Conservation (phyloP, 1,140 invertebrate genomes). For the Lordiphosa clarofinis region DNA sequence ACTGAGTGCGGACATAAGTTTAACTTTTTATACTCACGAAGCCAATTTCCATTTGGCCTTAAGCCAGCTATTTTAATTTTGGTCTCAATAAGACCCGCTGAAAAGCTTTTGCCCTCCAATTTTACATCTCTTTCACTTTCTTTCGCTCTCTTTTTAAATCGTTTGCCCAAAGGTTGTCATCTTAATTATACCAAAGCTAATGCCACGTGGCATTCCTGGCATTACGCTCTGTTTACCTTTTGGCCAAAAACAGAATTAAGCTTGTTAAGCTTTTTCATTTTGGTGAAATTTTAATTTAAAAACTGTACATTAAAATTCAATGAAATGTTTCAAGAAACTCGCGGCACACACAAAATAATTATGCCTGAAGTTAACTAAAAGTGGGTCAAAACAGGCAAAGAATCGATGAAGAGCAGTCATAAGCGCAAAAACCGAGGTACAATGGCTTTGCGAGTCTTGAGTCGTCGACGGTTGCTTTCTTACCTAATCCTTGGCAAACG, state of each 20-base stretch:
- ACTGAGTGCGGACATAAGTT: no score
- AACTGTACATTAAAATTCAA: background rate
- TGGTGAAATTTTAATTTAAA: background rate
- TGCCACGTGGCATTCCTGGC: background rate
- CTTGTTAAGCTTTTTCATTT: constrained; percentile 4
- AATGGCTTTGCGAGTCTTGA: constrained; percentile 5
- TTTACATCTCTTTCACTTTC: background rate
- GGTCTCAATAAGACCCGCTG: no score
- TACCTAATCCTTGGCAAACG: constrained; percentile 21
- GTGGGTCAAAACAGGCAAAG: constrained; percentile 6
- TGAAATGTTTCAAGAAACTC: background rate
- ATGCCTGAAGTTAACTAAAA: constrained; percentile 1
- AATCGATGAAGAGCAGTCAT: constrained; percentile 8
- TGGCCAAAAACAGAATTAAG: constrained; percentile 9
- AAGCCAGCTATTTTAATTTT: no score
- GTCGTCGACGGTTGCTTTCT: constrained; percentile 2
- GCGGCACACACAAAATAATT: background rate
- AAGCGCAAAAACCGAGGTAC: constrained; percentile 1
- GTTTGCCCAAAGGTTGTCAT: background rate
- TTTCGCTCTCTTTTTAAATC: background rate
- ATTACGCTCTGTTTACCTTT: background rate
- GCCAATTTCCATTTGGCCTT: no score
- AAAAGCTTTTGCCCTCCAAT: no score
- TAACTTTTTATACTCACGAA: no score
- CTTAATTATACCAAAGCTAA: constrained; percentile 14